Base-by-base conservation (phyloP, 1,140 invertebrate species). In the Chrysopa pallens region DNA sequence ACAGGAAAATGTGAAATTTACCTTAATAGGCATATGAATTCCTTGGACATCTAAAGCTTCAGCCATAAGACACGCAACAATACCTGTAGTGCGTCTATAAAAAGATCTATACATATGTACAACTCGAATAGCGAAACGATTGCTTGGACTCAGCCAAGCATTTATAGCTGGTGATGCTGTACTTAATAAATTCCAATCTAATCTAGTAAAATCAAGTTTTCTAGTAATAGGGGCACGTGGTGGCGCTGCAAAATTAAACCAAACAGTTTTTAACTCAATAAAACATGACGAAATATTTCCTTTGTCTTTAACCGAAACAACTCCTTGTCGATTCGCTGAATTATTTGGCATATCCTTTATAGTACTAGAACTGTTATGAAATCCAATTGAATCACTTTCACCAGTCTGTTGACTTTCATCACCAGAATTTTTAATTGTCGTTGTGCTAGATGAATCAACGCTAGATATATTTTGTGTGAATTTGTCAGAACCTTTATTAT, bases 171-270 rank as follows among this genome's bases (percentile, higher is more conserved):
- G 91, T 0, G 89, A 92, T 6, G 89, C 89, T 6, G 92, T 96
- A 60, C 89, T 94, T 15, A 97, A 60, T 13, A 97, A 64, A 66
- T 97, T 96, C 91, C 92, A 96, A 61, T 97, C 93, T 43, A 93
- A 62, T 51, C 88, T 83, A 48, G 90, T 95, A 54, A 86, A 92
- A 60, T 96, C 91, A 44, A 94, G 91, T 67, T 94, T 94, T 39
- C 84, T 74, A 0, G 90, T 94, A 29, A 93, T 93, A 1, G 91
- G 88, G 11, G 88, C 87, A 48, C 87, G 74, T 0, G 91, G 91
- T 2, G 93, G 92, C 1, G 93, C 91, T 13, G 92, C 92, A 68
- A 96, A 96, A 60, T 95, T 95, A 50, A 96, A 91, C 92, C 92
- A 97, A 8, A 93, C 82, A 0, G 82, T 80, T 57, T 85, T 84